Conservation (phyloP, 2,113 vertebrate genomes). For the Sialia sialis region DNA sequence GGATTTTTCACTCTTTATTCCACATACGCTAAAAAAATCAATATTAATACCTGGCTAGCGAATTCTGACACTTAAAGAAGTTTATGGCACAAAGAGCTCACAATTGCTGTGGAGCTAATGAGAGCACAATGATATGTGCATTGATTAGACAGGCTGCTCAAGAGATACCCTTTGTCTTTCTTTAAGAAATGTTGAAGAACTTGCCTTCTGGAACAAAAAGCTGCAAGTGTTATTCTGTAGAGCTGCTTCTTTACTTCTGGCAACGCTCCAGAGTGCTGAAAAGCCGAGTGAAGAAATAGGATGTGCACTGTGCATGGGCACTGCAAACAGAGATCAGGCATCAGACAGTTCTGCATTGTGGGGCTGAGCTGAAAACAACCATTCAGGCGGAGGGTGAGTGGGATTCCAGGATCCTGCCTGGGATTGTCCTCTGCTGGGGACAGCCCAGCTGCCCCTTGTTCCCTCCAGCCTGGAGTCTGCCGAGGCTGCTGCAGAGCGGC, state of each 20-base stretch:
- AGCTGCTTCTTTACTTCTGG: neutral
- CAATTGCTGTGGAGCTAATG: neutral
- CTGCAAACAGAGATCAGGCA: neutral
- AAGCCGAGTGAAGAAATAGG: neutral
- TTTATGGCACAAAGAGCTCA: neutral
- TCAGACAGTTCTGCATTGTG: neutral
- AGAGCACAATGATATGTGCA: neutral
- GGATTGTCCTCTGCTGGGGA: neutral
- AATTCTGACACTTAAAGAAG: neutral
- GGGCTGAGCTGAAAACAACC: neutral
- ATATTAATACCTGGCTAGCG: neutral
- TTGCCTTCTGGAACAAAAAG: neutral
- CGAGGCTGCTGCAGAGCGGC: neutral
- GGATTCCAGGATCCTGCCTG: neutral
- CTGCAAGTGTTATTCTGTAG: neutral
- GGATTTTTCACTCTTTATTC: neutral
- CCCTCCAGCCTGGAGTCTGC: neutral
- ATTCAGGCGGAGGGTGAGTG: neutral
- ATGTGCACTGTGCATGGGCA: fast-evolving
- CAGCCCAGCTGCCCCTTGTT: neutral
- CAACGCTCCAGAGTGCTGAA: neutral
- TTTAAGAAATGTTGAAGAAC: neutral
- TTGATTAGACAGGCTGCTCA: neutral
- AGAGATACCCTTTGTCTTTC: neutral
- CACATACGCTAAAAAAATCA: neutral